Evolutionary conservation across 2,888 invertebrate genomes (phyloP), one percentile per base, ranked within the genome.

Genomic region (Leptopilina syphax): DNA sequence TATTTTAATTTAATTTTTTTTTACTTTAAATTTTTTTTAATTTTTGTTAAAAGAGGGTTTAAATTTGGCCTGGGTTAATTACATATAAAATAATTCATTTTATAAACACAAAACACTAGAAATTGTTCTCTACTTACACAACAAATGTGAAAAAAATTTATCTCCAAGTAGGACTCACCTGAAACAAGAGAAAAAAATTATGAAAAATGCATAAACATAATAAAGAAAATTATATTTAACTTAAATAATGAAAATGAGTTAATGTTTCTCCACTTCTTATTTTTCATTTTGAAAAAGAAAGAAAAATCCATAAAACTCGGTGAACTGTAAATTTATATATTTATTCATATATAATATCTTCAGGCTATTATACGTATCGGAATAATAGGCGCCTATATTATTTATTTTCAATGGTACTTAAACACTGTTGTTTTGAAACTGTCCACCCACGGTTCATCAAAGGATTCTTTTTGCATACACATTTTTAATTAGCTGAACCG

Each of bases 351-450:
- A 34, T 18, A 10, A 50, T 73, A 4, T 18, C 68, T 68, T 68
- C 10, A 68, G 68, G 68, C 68, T 18, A 68, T 68, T 24, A 18
- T 68, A 34, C 34, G 47, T 50, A 68, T 68, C 50, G 47, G n/a
- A 57, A 73, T 73, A 73, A 73, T 57, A 73, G 57, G 34, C 73
- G 34, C 73, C 34, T 73, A 34, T 34, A 73, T 73, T 41, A 73
- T 73, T 73, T 41, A 73, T 73, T 73, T 57, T 57, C n/a, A 73
- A 73, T 24, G 57, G 73, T 27, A 57, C 41, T 27, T 54, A n/a
- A 73, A 60, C 66, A 77, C 76, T 57, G 77, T 79, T 84, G 83
- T 84, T 85, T 85, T 83, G 82, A 83, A 80, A 79, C 84, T 84
- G 84, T 82, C 84, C 84, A 68, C 85, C 85, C 77, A 85, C 85